A percentile compares a stretch with the other conserved stretches of the same genome.
These are phyloP conservation scores for Malurus melanocephalus DNA, from an alignment of 2,113 vertebrate genomes.

Conservation along the genomic window DNA sequence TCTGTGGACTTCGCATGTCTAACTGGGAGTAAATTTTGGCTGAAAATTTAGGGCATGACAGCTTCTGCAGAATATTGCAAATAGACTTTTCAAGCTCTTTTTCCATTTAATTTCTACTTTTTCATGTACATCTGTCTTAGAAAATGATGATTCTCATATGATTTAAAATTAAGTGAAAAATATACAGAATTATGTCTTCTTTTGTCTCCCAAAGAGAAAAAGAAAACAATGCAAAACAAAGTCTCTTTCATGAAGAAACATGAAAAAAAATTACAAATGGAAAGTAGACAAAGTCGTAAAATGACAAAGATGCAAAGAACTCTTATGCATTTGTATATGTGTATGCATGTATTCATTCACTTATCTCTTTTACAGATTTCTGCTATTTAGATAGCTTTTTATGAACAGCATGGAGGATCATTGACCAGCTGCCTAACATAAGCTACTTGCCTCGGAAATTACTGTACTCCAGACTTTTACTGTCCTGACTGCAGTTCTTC, in stretches of 20 bases:
- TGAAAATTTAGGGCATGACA: background rate
- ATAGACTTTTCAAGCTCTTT: background rate
- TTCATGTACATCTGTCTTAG: background rate
- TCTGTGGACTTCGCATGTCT: background rate
- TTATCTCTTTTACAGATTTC: background rate
- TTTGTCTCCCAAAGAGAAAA: background rate
- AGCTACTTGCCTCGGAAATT: background rate
- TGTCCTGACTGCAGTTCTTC: background rate
- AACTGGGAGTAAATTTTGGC: background rate
- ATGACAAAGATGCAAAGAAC: background rate
- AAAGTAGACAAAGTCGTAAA: background rate
- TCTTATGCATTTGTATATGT: background rate
- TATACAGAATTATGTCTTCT: background rate
- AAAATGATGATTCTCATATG: background rate
- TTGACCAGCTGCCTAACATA: background rate
- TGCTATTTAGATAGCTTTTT: background rate
- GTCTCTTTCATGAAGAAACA: background rate
- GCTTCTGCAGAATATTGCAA: background rate
- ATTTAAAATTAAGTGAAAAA: background rate
- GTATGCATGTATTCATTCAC: background rate
- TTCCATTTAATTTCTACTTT: background rate
- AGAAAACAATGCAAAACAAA: background rate
- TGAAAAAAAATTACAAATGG: background rate
- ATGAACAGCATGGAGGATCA: background rate
- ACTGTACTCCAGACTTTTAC: background rate